A percentile compares a stretch with the other conserved stretches of the same genome.
These are phyloP conservation scores for Heteropelma amictum DNA, from an alignment of 2,888 invertebrate genomes.

Conservation along the genomic window DNA sequence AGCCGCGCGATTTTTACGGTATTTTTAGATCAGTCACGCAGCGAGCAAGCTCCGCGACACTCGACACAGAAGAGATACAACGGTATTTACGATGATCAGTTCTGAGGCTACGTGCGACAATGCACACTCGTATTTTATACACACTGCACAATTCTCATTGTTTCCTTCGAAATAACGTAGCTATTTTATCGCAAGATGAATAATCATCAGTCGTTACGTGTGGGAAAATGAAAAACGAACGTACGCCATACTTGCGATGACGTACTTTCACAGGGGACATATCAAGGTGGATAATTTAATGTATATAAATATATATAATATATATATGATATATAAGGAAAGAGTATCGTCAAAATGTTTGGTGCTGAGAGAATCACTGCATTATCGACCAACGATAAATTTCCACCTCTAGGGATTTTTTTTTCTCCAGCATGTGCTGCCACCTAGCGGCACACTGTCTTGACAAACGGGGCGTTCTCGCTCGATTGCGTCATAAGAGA, in stretches of 20 bases:
- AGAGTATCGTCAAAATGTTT: too few species aligned
- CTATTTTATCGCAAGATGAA: too few species aligned
- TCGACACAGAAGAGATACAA: slow-evolving; percentile 3
- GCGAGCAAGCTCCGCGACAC: slow-evolving; percentile 1
- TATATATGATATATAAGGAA: too few species aligned
- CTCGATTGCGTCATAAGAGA: slow-evolving; percentile 71
- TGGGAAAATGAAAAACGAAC: too few species aligned
- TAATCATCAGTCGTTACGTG: too few species aligned
- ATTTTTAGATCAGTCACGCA: neutral
- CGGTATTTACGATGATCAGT: neutral
- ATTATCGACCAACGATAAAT: neutral
- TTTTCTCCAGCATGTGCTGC: too few species aligned
- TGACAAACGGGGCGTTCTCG: slow-evolving; percentile 63
- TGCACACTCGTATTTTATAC: neutral
- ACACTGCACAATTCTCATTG: neutral
- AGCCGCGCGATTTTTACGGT: slow-evolving; percentile 27
- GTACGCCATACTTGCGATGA: too few species aligned
- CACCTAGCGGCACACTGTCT: slow-evolving; percentile 61
- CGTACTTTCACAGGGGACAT: too few species aligned
- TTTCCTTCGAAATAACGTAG: too few species aligned
- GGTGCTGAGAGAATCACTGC: neutral
- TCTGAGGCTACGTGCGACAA: neutral
- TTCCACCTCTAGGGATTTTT: too few species aligned
- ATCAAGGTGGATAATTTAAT: too few species aligned
- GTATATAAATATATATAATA: too few species aligned